These are phyloP conservation scores for Nestor notabilis DNA, from an alignment of 2,113 vertebrate genomes.

Conservation along the genomic window DNA sequence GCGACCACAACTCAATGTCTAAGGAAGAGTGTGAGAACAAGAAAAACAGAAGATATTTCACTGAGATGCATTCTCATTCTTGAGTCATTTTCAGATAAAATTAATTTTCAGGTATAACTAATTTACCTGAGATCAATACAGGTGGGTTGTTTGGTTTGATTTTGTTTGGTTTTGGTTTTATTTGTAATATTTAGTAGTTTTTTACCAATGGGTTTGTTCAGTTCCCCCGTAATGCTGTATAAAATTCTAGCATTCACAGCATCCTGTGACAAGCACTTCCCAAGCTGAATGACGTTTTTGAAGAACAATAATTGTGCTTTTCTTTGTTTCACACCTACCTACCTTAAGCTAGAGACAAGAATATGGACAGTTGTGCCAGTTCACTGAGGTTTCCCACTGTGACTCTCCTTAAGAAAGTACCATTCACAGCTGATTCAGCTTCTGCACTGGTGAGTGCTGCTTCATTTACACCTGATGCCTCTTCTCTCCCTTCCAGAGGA, in stretches of 20 bases:
- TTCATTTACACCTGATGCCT: not conserved
- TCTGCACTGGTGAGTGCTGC: not conserved
- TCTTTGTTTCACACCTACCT: not conserved
- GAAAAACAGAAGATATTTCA: not conserved
- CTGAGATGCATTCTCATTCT: not conserved
- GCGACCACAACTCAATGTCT: accelerated
- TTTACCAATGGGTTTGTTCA: not conserved
- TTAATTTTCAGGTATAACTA: not conserved
- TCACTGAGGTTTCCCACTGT: not conserved
- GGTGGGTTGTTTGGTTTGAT: not conserved
- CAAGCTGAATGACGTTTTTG: not conserved
- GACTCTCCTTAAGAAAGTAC: not conserved
- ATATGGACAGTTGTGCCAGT: not conserved
- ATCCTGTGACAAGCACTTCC: not conserved
- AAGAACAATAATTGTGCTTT: not conserved
- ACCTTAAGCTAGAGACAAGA: not conserved
- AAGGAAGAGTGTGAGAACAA: not conserved
- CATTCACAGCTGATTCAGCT: not conserved
- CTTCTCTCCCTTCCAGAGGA: not conserved
- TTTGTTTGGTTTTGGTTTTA: not conserved
- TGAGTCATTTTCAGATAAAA: not conserved
- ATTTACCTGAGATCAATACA: not conserved
- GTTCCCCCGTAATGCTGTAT: not conserved
- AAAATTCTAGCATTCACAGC: not conserved
- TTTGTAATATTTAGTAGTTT: not conserved